phyloP scores from a whole-genome alignment of 2,113 vertebrate species.

The Halcyon senegalensis region DNA sequence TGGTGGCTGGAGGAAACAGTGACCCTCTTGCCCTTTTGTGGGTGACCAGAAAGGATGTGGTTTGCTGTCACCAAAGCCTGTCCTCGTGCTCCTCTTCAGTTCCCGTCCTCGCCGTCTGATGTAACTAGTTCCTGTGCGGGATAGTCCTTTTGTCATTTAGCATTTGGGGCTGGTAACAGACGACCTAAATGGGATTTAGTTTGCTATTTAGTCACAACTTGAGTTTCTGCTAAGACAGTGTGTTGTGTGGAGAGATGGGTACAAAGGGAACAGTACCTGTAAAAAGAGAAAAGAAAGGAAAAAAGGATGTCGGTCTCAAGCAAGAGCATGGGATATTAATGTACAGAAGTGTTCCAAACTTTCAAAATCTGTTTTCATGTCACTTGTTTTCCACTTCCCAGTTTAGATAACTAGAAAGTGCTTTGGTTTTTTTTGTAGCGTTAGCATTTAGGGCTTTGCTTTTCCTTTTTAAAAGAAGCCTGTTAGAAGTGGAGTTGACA shows the following conservation, averaged over 20 bases:
- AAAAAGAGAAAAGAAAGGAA: neutral
- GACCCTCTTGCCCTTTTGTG: neutral
- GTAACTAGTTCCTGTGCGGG: neutral
- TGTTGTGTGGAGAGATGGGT: neutral
- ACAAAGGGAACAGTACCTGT: neutral
- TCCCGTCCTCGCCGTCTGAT: neutral
- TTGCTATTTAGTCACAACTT: neutral
- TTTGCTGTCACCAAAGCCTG: neutral
- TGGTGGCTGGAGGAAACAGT: neutral
- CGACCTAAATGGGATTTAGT: neutral
- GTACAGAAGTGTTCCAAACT: neutral
- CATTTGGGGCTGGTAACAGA: neutral
- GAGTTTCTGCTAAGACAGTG: neutral
- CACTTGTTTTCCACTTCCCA: neutral
- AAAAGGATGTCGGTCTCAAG: neutral
- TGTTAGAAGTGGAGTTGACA: neutral
- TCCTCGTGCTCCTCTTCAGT: neutral
- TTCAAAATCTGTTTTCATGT: neutral
- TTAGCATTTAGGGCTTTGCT: neutral
- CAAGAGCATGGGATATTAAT: neutral
- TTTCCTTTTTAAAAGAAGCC: neutral
- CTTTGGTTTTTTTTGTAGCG: neutral
- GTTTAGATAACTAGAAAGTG: neutral
- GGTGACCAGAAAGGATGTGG: neutral
- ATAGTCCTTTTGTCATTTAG: neutral